A percentile compares a stretch with the other conserved stretches of the same genome.
phyloP scores from a whole-genome alignment of 2,113 vertebrate species.

The Syrmaticus mikado region DNA sequence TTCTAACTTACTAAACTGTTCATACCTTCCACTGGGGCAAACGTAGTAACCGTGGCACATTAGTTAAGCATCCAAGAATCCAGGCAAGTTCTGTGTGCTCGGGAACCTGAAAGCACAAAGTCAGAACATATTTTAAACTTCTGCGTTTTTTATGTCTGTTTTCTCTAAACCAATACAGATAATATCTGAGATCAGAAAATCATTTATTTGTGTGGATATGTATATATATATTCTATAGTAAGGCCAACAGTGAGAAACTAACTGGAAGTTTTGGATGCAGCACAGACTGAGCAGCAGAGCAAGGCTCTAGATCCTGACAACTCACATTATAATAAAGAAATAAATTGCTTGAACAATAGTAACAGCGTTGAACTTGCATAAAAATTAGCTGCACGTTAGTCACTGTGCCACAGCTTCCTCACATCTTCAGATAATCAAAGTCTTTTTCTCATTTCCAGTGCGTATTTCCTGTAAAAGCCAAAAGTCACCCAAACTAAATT shows the following conservation, averaged over 20 bases:
- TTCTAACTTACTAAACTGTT: neutral
- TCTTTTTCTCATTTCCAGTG: neutral
- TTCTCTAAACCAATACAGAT: neutral
- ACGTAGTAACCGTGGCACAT: slow-evolving; percentile 87
- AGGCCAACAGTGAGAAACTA: neutral
- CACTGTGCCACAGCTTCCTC: neutral
- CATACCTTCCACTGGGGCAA: slow-evolving; percentile 97
- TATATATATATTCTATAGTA: neutral
- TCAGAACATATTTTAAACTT: neutral
- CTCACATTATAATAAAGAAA: neutral
- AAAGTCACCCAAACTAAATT: neutral
- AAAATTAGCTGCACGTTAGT: neutral
- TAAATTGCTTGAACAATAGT: neutral
- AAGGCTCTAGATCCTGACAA: neutral
- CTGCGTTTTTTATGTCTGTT: neutral
- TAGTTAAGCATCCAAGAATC: slow-evolving; percentile 93
- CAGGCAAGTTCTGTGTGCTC: slow-evolving; percentile 92
- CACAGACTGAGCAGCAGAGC: neutral
- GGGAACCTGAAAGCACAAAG: slow-evolving; percentile 80
- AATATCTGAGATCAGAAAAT: neutral
- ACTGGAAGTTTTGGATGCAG: neutral
- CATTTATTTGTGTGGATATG: neutral
- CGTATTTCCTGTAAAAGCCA: neutral
- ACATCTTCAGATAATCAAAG: neutral
- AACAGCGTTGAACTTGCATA: neutral